A percentile compares a stretch with the other conserved stretches of the same genome.
phyloP scores from a whole-genome alignment of 1,140 invertebrate species.

The Nebria ingens region DNA sequence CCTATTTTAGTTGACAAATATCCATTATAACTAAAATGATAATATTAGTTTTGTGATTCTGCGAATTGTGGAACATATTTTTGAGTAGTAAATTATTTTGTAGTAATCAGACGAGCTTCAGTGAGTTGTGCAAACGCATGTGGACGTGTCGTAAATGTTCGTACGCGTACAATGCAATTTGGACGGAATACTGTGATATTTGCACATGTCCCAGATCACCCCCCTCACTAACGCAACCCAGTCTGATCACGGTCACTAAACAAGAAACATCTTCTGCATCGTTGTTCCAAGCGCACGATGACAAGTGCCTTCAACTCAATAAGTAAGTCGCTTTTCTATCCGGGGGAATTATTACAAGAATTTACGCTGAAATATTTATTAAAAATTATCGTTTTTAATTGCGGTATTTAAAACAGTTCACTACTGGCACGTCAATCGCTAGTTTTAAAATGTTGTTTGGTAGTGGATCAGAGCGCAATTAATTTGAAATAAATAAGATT shows the following conservation, averaged over 20 bases:
- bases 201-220: conserved; percentile 55
- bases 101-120: conserved; percentile 16
- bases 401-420: no score
- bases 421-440: no score
- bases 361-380: no score
- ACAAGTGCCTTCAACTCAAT: conserved; percentile 5
- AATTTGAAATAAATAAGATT: no score
- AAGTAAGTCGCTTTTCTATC: conserved; percentile 1
- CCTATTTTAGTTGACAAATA: no score
- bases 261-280: conserved; percentile 25
- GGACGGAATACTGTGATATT: conserved; percentile 67
- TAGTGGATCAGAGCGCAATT: no score
- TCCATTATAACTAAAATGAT: no score
- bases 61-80: no score
- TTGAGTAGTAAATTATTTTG: conserved; percentile 10
- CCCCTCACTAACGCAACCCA: conserved; percentile 52
- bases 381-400: no score
- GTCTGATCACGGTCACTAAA: conserved; percentile 56
- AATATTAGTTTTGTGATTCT: no score
- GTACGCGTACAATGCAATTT: conserved; percentile 75
- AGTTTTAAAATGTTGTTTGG: no score
- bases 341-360: no score
- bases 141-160: conserved; percentile 82
- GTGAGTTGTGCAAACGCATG: conserved; percentile 45
- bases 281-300: background rate